A percentile compares a stretch with the other conserved stretches of the same genome.
phyloP scores from a whole-genome alignment of 2,113 vertebrate genomes.

The Mus musculus region DNA sequence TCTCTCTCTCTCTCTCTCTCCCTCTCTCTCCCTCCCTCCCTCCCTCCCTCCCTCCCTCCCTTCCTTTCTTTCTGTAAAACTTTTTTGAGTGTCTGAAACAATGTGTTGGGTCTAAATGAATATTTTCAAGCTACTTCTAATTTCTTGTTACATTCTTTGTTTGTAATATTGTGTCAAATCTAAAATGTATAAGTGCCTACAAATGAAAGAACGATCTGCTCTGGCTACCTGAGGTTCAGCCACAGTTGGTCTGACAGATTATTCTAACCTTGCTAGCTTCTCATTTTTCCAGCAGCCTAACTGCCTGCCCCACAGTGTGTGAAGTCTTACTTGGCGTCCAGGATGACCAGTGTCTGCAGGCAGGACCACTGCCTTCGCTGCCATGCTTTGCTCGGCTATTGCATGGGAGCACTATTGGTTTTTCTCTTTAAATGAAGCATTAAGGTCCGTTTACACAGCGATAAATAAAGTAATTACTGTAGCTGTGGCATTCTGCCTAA shows the following conservation, averaged over 20 bases:
- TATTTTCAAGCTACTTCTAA: neutral
- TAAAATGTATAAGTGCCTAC: neutral
- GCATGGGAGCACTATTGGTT: constrained; percentile 70
- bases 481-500: constrained; percentile 82
- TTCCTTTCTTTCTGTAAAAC: too few relatives aligned
- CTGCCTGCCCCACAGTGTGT: neutral
- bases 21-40: fast-evolving
- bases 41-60: fast-evolving
- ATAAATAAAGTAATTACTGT: constrained; percentile 87
- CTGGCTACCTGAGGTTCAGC: neutral
- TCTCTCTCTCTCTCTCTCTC: fast-evolving
- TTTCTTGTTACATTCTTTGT: neutral
- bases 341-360: neutral
- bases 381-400: constrained; percentile 54
- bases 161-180: neutral
- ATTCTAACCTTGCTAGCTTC: neutral
- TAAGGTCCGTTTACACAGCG: constrained; percentile 85
- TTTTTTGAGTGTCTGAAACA: neutral
- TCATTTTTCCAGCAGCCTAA: neutral
- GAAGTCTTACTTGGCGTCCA: neutral
- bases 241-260: neutral
- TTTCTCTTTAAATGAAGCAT: constrained; percentile 86
- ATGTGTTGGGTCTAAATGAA: neutral
- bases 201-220: neutral
- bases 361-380: neutral